Conservation (phyloP, 2,888 invertebrate genomes). For the Thymelicus acteon region DNA sequence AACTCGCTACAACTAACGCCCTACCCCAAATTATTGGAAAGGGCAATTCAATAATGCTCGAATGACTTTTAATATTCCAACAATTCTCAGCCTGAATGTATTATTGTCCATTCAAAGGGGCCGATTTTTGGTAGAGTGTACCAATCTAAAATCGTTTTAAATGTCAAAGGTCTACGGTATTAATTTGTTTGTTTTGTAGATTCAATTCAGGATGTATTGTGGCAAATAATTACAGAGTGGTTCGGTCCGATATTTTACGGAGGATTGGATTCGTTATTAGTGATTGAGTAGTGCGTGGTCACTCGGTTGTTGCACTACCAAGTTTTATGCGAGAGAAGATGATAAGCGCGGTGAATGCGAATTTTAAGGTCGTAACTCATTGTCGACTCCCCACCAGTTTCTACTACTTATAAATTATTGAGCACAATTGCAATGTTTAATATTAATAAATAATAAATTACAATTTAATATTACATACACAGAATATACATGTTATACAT, state of each 20-base stretch:
- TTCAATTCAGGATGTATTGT: slow-evolving; percentile 34
- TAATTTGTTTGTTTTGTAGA: slow-evolving; percentile 32
- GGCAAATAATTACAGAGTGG: slow-evolving; percentile 41
- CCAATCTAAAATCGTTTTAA: slow-evolving; percentile 42
- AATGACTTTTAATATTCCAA: slow-evolving; percentile 81
- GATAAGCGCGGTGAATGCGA: not conserved
- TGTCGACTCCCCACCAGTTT: no score
- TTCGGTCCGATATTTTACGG: slow-evolving; percentile 55
- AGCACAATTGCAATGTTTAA: no score
- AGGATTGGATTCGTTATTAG: slow-evolving; percentile 44
- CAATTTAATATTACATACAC: no score
- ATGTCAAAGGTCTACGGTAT: slow-evolving; percentile 40
- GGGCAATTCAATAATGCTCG: slow-evolving; percentile 78
- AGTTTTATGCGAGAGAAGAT: not conserved
- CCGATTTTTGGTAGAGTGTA: slow-evolving; percentile 57
- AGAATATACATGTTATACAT: no score
- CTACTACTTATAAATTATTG: no score
- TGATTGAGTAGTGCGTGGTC: slow-evolving; percentile 15
- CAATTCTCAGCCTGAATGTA: slow-evolving; percentile 57
- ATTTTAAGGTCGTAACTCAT: no score
- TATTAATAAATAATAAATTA: no score
- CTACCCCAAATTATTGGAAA: slow-evolving; percentile 66
- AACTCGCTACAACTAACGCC: slow-evolving; percentile 50
- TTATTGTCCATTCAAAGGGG: slow-evolving; percentile 67
- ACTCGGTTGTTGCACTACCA: not conserved